Percentiles rank a stretch among this genome's conserved stretches.
These are phyloP conservation scores for Gari tellinella DNA, from an alignment of 2,888 invertebrate species.

Conservation along the genomic window DNA sequence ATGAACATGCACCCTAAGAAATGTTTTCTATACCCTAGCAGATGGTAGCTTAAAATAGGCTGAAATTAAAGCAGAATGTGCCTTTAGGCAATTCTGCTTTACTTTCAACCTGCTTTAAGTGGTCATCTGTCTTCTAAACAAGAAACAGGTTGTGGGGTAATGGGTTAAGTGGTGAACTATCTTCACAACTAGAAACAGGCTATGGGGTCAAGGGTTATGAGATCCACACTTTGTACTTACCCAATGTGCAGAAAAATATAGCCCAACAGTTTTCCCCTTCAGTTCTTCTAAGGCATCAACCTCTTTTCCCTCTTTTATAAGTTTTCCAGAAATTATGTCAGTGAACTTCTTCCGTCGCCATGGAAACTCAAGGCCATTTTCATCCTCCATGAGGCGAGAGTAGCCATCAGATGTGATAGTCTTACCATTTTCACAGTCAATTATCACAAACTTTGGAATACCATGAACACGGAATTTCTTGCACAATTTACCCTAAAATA, in stretches of 20 bases:
- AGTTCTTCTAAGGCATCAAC: constrained; percentile 76
- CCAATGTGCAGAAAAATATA: constrained; percentile 96
- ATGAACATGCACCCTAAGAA: too few relatives aligned
- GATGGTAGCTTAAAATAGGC: too few relatives aligned
- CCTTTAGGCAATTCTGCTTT: too few relatives aligned
- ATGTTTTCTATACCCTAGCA: too few relatives aligned
- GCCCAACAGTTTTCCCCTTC: constrained; percentile 88
- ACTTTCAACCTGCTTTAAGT: too few relatives aligned
- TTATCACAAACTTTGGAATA: constrained; percentile 90
- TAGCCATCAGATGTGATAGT: constrained; percentile 88
- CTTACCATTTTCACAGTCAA: constrained; percentile 88
- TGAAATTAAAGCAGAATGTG: too few relatives aligned
- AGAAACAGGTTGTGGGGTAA: too few relatives aligned
- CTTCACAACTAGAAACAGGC: too few relatives aligned
- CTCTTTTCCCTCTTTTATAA: constrained; percentile 82
- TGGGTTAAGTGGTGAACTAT: too few relatives aligned
- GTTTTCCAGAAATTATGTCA: constrained; percentile 77
- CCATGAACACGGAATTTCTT: constrained; percentile 92
- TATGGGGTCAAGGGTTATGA: too few relatives aligned
- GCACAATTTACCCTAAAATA: constrained; percentile 89
- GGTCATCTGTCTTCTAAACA: too few relatives aligned
- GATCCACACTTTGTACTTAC: constrained; percentile 88
- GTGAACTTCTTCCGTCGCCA: constrained; percentile 90
- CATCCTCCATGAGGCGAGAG: constrained; percentile 89
- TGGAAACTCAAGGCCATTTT: constrained; percentile 89